Evolutionary conservation across 2,888 invertebrate species (phyloP).

Genomic region (Drosophila koepferae): DNA sequence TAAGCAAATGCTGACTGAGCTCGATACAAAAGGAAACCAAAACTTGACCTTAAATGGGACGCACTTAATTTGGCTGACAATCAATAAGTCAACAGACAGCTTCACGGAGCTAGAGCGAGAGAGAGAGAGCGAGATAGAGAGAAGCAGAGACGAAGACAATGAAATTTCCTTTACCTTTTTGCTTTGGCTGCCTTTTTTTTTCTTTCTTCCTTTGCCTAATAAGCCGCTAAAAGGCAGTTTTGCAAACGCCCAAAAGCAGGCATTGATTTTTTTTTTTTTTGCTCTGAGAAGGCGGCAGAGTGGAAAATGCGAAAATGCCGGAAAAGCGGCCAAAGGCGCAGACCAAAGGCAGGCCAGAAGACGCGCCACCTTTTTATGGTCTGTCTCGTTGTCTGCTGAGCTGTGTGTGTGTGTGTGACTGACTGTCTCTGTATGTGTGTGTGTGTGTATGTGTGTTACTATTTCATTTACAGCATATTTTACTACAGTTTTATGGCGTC

Average conservation of each 20-base stretch:
- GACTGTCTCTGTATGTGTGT: constrained; percentile 10
- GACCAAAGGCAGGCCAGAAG: constrained; percentile 17
- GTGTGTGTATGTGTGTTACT: constrained; percentile 52
- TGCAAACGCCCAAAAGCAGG: constrained; percentile 34
- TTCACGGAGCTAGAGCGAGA: constrained; percentile 25
- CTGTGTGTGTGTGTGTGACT: constrained; percentile 15
- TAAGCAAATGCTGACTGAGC: not conserved
- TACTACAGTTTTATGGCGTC: constrained; percentile 82
- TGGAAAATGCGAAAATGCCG: constrained; percentile 12
- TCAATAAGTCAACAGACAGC: constrained; percentile 49
- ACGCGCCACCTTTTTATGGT: constrained; percentile 66
- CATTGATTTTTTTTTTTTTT: constrained; percentile 68
- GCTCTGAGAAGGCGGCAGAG: constrained; percentile 7
- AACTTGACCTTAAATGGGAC: constrained; percentile 12
- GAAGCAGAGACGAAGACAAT: constrained; percentile 33
- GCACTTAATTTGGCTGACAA: constrained; percentile 45
- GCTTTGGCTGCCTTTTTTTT: constrained; percentile 11
- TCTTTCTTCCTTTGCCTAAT: constrained; percentile 45
- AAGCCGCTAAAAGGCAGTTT: constrained; percentile 59
- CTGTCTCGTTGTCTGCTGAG: constrained; percentile 52
- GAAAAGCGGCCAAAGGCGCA: constrained; percentile 1
- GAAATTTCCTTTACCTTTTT: constrained; percentile 23
- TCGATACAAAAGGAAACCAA: not conserved
- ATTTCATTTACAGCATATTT: constrained; percentile 79
- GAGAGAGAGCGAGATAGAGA: constrained; percentile 31